Base-by-base conservation (phyloP, 2,113 vertebrate species). In the Catharus bicknelli region DNA sequence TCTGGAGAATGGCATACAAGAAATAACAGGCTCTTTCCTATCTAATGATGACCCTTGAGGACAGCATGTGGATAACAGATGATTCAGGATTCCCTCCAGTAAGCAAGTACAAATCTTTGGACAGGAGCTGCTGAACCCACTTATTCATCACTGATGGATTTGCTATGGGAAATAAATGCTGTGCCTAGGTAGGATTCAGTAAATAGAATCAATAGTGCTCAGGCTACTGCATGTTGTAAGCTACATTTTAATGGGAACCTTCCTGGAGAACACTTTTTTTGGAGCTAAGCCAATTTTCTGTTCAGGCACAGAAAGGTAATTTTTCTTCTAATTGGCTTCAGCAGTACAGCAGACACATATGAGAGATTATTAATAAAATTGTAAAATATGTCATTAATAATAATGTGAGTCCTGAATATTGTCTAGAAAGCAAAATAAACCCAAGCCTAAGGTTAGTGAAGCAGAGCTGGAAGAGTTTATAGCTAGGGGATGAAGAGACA, bases 291-390 rank as follows among this genome's bases (percentile, higher is more conserved):
- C 63, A 59, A 59, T 53, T 75, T 64, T 20, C 78, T 95, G 50
- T 58, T 88, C 10, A 70, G 72, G 55, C 51, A 55, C 42, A 63
- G 64, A 61, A 80, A 94, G 48, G n/a, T 55, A 77, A 93, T 93
- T 94, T 59, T 88, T 91, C 88, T 90, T 70, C 61, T 94, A 86
- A 94, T 81, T 10, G 12, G 40, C 68, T 92, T 88, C 51, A 90
- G 84, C 70, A 80, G 48, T 70, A 66, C 47, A 80, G 82, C 81
- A 95, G 90, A 63, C 89, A 78, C 3, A 4, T 83, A 78, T 48
- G 51, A 59, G 84, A 83, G 61, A 66, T 38, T 58, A 53, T 72
- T 93, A 73, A 88, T 85, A 74, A 77, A 89, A 86, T 53, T 30
- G 78, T 89, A 75, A 89, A 91, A 57, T 77, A 67, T 10, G 13